Evolutionary conservation across 2,888 invertebrate genomes (phyloP), one percentile per base, ranked within the genome.

Genomic region (Epistrophella euchroma): DNA sequence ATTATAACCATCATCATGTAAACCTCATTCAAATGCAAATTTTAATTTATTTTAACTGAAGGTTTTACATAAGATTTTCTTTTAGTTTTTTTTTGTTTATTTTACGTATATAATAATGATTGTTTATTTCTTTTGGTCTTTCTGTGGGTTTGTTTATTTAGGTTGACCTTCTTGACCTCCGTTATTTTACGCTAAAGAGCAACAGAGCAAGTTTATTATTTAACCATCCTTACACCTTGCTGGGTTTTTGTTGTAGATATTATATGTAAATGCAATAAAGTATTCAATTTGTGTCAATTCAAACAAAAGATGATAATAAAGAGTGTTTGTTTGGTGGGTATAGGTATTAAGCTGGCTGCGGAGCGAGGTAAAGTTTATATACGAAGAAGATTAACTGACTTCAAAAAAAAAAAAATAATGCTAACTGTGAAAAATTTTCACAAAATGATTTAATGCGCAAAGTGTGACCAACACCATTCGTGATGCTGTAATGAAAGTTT

Each of bases 1-100:
- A 60, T 71, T 43, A n/a, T n/a, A 56, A 32, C 47, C 68, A 64
- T 64, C 66, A 35, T 66, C 35, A 17, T 47, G 64, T 58, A 43
- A 56, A 64, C 64, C 79, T 74, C 74, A 84, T 84, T 74, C 79
- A 79, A 79, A 84, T 84, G 84, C 71, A 80, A 84, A 84, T 80
- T 75, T 70, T 80, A 22, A 66, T 79, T 84, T 75, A 32, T 66
- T 79, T 79, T 71, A 56, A 25, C 28, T 56, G 43, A 79, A 71
- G 79, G 64, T 84, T 60, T 72, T 68, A 45, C 82, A 83, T 74
- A 82, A 82, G 76, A 58, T 66, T 66, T 50, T 50, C 50, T 47
- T 47, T 62, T n/a, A n/a, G n/a, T n/a, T 62, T 25, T 45, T 45
- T n/a, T 19, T 45, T 32, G 19, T 72, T 13, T 6, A 28, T 28